A percentile compares a stretch with the other conserved stretches of the same genome.
These are phyloP conservation scores for Ochotona curzoniae DNA, from an alignment of 2,113 vertebrate genomes.

Conservation along the genomic window DNA sequence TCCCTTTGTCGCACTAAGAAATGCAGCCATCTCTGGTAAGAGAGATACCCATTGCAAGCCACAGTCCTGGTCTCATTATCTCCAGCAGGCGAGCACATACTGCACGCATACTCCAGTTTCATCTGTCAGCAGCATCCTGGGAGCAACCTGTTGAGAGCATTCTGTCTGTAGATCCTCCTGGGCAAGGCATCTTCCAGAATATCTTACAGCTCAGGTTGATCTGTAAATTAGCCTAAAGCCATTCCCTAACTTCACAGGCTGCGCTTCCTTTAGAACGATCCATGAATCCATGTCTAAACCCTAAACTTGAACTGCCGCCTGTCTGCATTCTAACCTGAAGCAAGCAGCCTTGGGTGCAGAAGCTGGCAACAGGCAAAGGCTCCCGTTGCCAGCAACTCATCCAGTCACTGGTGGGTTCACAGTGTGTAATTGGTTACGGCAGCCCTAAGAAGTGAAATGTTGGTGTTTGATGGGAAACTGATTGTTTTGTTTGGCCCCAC, in stretches of 20 bases:
- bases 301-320: slow-evolving; percentile 72
- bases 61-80: not conserved
- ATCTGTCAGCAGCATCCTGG: not conserved
- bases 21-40: not conserved
- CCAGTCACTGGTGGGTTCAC: slow-evolving; percentile 11
- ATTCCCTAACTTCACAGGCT: slow-evolving; percentile 67
- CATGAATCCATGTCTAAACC: slow-evolving; percentile 73
- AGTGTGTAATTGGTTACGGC: slow-evolving; percentile 43
- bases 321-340: slow-evolving; percentile 77
- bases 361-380: slow-evolving; percentile 69
- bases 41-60: not conserved
- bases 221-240: slow-evolving; percentile 55
- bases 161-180: not conserved
- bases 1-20: not conserved
- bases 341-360: slow-evolving; percentile 69
- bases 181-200: slow-evolving; percentile 6
- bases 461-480: slow-evolving; percentile 32
- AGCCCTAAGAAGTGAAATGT: slow-evolving; percentile 37
- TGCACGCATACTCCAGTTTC: not conserved
- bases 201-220: slow-evolving; percentile 23
- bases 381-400: slow-evolving; percentile 71
- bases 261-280: slow-evolving; percentile 71
- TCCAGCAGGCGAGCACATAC: not conserved
- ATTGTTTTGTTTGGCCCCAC: slow-evolving; percentile 55
- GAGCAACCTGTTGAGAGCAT: not conserved